These are phyloP conservation scores for Melanotaenia boesemani DNA, from an alignment of 2,797 vertebrate genomes.

Conservation along the genomic window DNA sequence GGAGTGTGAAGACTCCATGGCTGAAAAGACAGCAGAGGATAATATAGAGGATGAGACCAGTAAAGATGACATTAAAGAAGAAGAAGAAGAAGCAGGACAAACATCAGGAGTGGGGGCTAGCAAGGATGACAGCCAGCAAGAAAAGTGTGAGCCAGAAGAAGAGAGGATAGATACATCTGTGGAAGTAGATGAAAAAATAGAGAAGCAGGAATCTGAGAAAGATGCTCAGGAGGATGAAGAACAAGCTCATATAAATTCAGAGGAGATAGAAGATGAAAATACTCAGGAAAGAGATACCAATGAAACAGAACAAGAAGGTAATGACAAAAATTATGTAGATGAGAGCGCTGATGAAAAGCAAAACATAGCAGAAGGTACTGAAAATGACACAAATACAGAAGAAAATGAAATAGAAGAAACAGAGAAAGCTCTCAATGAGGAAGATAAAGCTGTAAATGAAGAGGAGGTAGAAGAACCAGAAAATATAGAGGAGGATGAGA, in stretches of 20 bases:
- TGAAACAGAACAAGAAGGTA: constrained; percentile 27
- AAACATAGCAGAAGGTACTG: constrained; percentile 13
- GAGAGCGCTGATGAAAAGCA: constrained; percentile 23
- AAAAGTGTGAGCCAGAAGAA: constrained; percentile 15
- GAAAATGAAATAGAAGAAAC: constrained; percentile 37
- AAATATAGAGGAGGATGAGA: constrained; percentile 24
- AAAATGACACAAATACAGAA: constrained; percentile 23
- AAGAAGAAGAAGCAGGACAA: constrained; percentile 22
- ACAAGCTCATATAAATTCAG: constrained; percentile 13
- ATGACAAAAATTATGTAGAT: constrained; percentile 29
- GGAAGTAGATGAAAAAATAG: constrained; percentile 24
- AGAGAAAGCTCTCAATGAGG: constrained; percentile 20
- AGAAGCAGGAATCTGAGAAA: constrained; percentile 24
- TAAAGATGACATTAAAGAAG: constrained; percentile 40
- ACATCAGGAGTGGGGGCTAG: constrained; percentile 8
- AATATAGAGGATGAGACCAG: constrained; percentile 14
- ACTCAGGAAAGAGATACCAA: constrained; percentile 10
- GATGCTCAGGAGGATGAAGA: constrained; percentile 32
- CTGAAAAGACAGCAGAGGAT: constrained; percentile 45
- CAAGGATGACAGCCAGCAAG: constrained; percentile 17
- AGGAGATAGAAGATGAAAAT: constrained; percentile 16
- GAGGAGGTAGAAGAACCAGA: constrained; percentile 29
- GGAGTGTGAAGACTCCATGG: constrained; percentile 44
- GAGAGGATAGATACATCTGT: constrained; percentile 25
- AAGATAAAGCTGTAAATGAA: constrained; percentile 21